Evolutionary conservation across 1,140 invertebrate genomes (phyloP).

Genomic region (Lamellibrachia luymesi): DNA sequence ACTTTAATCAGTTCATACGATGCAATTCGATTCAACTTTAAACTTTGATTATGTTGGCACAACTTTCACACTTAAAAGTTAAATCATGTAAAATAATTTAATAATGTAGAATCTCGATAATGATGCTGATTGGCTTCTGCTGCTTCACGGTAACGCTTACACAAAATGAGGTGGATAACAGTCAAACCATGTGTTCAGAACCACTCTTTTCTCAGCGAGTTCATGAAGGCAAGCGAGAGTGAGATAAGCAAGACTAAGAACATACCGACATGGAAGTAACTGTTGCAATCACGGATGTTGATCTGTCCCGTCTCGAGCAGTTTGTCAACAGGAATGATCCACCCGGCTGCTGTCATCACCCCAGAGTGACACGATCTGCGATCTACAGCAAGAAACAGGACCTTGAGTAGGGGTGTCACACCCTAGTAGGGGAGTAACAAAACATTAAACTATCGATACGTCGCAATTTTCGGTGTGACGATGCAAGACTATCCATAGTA

Average conservation of each 20-base stretch:
- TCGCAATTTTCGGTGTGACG: no score
- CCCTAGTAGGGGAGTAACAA: no score
- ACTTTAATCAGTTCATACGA: no score
- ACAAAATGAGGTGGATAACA: not conserved
- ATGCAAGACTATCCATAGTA: no score
- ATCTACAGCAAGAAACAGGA: slow-evolving; percentile 31
- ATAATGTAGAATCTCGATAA: not conserved
- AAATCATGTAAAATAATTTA: slow-evolving; percentile 7
- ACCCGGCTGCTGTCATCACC: slow-evolving; percentile 88
- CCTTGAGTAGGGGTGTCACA: not conserved
- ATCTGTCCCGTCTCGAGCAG: slow-evolving; percentile 92
- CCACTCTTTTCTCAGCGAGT: not conserved
- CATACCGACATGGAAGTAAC: slow-evolving; percentile 73
- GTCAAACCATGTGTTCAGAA: not conserved
- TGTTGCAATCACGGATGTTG: slow-evolving; percentile 86
- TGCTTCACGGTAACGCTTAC: no score
- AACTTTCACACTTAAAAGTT: no score
- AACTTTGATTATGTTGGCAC: no score
- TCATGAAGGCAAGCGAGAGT: no score
- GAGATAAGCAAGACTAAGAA: not conserved
- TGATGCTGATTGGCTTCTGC: no score
- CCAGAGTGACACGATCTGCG: slow-evolving; percentile 82
- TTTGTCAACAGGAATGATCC: slow-evolving; percentile 91
- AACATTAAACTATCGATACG: no score
- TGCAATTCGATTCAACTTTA: not conserved